A percentile compares a stretch with the other conserved stretches of the same genome.
phyloP scores from a whole-genome alignment of 2,113 vertebrate species.

The Tetraodon nigroviridis region DNA sequence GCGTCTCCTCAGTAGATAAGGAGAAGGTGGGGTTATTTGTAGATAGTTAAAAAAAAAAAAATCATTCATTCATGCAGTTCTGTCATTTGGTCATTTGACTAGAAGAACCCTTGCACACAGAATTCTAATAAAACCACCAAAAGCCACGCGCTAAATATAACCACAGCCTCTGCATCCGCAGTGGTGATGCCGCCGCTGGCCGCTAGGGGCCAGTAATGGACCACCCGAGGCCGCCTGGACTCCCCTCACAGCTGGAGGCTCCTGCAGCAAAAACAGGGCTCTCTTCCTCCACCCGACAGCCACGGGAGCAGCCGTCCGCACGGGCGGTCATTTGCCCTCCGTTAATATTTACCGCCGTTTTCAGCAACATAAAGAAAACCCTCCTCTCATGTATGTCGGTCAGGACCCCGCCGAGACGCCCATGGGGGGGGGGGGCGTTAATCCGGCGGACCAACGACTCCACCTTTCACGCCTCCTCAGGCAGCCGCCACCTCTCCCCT shows the following conservation, averaged over 20 bases:
- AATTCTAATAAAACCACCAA: no score
- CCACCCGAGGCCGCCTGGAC: slow-evolving; percentile 17
- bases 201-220: slow-evolving; percentile 68
- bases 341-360: slow-evolving; percentile 33
- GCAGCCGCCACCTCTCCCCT: slow-evolving; percentile 26
- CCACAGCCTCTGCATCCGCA: slow-evolving; percentile 4
- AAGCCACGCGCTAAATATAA: no score
- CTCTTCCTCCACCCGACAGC: slow-evolving; percentile 32
- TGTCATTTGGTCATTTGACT: no score
- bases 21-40: no score
- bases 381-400: slow-evolving; percentile 5
- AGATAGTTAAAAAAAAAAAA: no score
- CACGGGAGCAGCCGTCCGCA: slow-evolving; percentile 25
- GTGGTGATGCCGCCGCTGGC: slow-evolving; percentile 18
- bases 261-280: slow-evolving; percentile 13
- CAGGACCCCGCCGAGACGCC: background rate
- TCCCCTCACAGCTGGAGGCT: background rate
- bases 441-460: slow-evolving; percentile 50
- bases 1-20: no score
- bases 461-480: slow-evolving; percentile 50
- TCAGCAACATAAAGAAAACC: slow-evolving; percentile 11
- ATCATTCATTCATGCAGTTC: no score
- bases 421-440: slow-evolving; percentile 20
- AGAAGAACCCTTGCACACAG: no score
- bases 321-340: slow-evolving; percentile 23